Base-by-base conservation (phyloP, 2,888 invertebrate genomes). In the Clostera curtula region DNA sequence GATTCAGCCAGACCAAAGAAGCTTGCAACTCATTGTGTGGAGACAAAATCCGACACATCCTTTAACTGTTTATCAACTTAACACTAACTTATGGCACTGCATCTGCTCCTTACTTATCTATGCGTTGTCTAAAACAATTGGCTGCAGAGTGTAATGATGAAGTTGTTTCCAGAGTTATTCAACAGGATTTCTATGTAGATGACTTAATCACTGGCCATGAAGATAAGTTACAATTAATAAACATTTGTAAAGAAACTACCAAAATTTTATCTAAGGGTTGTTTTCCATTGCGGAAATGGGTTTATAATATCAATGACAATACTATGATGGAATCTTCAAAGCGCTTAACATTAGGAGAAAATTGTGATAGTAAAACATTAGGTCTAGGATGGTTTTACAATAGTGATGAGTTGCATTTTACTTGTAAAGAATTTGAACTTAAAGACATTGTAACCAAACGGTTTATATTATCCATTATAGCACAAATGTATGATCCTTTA, bases 21-120 rank as follows among this genome's bases (percentile, higher is more conserved):
- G 19, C 3, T 20, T 34, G n/a, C 29, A 24, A 21, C 18, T 26
- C 4, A 27, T 27, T 5, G 3, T 27, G 2, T 27, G 22, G 22
- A 11, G 23, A 11, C 10, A 22, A 10, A 18, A 18, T 3, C 27
- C 20, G 1, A 7, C 14, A 10, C 20, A 26, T 2, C 4, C 14
- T 2, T 10, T 26, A 5, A 5, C 15, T 8, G 13, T 9, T 4
- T 25, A 25, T 10, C 14, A 10, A 5, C 19, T 24, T 6, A 16
- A 16, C 7, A 24, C 14, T 11, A 25, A 24, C 7, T 14, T 24
- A 3, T 14, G 18, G 25, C 22, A 22, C 4, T 10, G 21, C 3
- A 10, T 17, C 31, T 1, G 25, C 32, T 2, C 32, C 32, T 1
- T 32, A 25, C n/a, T 9, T 32, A 9, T 27, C 27, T 5, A 32